These are phyloP conservation scores for Camponotus vicinus DNA, from an alignment of 1,140 invertebrate species.

Conservation along the genomic window DNA sequence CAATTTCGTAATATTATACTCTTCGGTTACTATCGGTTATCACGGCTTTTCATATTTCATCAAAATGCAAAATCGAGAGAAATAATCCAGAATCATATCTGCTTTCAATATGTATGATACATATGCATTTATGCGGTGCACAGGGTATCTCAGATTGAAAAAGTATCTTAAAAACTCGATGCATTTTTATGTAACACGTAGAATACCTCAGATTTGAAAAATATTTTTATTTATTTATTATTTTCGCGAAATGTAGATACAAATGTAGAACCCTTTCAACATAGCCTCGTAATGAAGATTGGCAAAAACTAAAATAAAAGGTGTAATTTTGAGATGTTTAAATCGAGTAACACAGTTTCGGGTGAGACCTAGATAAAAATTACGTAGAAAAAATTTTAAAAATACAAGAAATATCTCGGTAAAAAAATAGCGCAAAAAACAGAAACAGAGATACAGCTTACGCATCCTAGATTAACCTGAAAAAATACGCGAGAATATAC, in stretches of 20 bases:
- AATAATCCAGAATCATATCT: neutral
- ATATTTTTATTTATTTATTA: too few species aligned
- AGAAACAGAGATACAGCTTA: too few species aligned
- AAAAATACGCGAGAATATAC: neutral
- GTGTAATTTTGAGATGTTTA: neutral
- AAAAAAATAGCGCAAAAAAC: neutral
- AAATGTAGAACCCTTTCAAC: neutral
- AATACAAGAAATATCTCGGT: neutral
- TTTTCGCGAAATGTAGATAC: neutral
- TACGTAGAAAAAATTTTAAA: neutral
- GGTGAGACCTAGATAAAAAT: neutral
- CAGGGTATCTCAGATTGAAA: neutral
- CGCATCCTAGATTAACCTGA: neutral
- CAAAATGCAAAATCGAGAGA: constrained; percentile 18
- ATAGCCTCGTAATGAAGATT: neutral
- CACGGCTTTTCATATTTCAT: too few species aligned
- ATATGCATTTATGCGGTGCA: neutral
- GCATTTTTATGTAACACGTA: neutral
- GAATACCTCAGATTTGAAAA: neutral
- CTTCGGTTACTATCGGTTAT: neutral
- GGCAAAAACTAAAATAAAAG: neutral
- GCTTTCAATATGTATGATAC: neutral
- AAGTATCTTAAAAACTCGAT: too few species aligned
- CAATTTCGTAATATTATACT: neutral
- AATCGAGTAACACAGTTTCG: neutral